Evolutionary conservation across 1,140 invertebrate genomes (phyloP).

Genomic region (Matsumurasca onukii): DNA sequence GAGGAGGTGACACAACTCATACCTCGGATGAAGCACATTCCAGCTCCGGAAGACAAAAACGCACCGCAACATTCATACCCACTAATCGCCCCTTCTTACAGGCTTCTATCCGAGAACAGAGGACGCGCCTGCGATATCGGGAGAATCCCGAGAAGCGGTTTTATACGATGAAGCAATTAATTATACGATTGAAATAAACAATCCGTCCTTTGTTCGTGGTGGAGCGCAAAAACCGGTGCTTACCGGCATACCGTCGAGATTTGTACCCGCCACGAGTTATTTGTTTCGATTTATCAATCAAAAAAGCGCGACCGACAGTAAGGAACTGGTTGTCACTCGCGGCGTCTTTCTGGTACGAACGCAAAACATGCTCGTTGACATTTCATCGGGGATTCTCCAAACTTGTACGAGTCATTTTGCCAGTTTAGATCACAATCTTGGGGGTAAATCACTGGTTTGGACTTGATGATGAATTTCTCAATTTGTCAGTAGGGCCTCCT

Average conservation of each 20-base stretch:
- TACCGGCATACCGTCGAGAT: constrained; percentile 3
- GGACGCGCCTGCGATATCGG: constrained; percentile 7
- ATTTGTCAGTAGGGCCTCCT: too few species aligned
- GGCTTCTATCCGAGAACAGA: constrained; percentile 3
- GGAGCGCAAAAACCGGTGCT: constrained; percentile 9
- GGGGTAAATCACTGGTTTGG: too few species aligned
- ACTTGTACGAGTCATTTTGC: constrained; percentile 1
- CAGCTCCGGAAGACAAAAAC: not conserved
- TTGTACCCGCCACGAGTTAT: not conserved
- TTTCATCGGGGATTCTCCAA: constrained; percentile 6
- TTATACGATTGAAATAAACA: constrained; percentile 14
- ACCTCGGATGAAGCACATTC: not conserved
- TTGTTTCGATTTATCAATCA: constrained; percentile 14
- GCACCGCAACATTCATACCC: constrained; percentile 9
- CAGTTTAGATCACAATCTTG: too few species aligned
- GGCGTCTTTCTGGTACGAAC: not conserved
- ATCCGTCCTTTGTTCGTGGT: constrained; percentile 7
- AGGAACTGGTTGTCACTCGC: not conserved
- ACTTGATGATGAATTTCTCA: too few species aligned
- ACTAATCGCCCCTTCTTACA: constrained; percentile 14
- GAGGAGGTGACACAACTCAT: not conserved
- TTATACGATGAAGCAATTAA: constrained; percentile 18
- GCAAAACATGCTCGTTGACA: constrained; percentile 4
- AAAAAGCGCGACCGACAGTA: constrained; percentile 17
- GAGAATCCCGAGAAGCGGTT: constrained; percentile 8